These are phyloP conservation scores for Tromatobia lineatoria DNA, from an alignment of 2,888 invertebrate species.

Conservation along the genomic window DNA sequence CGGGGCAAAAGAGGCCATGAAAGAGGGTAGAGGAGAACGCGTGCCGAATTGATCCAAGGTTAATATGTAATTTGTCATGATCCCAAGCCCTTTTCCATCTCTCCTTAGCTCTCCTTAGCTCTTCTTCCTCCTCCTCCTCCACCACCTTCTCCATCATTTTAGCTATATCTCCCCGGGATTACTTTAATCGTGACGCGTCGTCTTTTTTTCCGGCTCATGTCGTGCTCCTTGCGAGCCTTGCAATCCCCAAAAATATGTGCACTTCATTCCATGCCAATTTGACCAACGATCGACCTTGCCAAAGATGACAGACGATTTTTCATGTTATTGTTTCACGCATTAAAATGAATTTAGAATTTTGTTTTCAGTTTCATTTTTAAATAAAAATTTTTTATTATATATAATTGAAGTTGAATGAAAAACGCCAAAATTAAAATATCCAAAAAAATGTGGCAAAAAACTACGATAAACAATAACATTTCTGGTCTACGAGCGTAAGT, in stretches of 20 bases:
- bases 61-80: constrained; percentile 64
- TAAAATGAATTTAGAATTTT: no score
- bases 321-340: no score
- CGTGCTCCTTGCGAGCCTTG: background rate
- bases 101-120: constrained; percentile 18
- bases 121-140: background rate
- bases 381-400: no score
- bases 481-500: background rate
- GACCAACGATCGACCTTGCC: no score
- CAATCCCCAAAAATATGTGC: background rate
- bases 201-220: constrained; percentile 2
- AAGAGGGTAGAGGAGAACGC: constrained; percentile 13
- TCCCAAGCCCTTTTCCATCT: constrained; percentile 7
- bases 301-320: no score
- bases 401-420: no score
- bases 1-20: background rate
- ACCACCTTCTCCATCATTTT: background rate
- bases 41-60: constrained; percentile 56
- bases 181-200: constrained; percentile 22
- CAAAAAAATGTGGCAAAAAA: background rate
- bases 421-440: no score
- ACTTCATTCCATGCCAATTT: background rate
- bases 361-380: no score
- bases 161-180: constrained; percentile 5
- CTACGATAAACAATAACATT: background rate